phyloP scores from a whole-genome alignment of 1,140 invertebrate species.

The Nasonia longicornis region DNA sequence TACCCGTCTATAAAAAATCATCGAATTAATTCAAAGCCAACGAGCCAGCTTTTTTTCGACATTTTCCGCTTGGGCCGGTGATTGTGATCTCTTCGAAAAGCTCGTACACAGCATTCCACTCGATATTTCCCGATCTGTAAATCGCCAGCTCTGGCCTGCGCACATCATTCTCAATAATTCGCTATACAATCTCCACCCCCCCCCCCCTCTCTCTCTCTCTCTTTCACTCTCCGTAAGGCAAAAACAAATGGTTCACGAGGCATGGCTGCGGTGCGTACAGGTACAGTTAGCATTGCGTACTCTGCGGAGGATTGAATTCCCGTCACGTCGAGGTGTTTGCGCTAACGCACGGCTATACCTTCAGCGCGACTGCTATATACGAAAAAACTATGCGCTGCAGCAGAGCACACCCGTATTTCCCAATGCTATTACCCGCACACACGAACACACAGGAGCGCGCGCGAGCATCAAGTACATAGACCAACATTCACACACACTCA shows the following conservation, averaged over 20 bases:
- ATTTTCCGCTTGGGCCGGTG: background rate
- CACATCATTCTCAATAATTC: conserved; percentile 14
- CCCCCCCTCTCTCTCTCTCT: background rate
- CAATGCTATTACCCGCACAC: background rate
- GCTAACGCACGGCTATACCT: conserved; percentile 46
- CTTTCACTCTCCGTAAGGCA: background rate
- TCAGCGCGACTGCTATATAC: conserved; percentile 10
- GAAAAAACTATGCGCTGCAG: conserved; percentile 7
- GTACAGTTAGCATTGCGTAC: conserved; percentile 37
- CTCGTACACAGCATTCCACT: background rate
- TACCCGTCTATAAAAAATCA: background rate
- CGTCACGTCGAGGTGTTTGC: conserved; percentile 11
- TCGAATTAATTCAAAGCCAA: background rate
- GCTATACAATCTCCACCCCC: background rate
- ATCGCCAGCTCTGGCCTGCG: background rate
- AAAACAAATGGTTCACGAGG: conserved; percentile 65
- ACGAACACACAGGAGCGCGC: background rate
- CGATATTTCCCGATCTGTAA: background rate
- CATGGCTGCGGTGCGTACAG: conserved; percentile 59
- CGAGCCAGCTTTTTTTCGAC: background rate
- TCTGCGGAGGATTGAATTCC: conserved; percentile 50
- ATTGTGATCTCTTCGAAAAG: background rate
- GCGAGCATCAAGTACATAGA: background rate
- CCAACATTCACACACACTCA: background rate
- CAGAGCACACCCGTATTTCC: conserved; percentile 22